Percentiles rank a stretch among this genome's conserved stretches.
Conservation (phyloP, 2,113 vertebrate genomes). For the Aegotheles bennettii region DNA sequence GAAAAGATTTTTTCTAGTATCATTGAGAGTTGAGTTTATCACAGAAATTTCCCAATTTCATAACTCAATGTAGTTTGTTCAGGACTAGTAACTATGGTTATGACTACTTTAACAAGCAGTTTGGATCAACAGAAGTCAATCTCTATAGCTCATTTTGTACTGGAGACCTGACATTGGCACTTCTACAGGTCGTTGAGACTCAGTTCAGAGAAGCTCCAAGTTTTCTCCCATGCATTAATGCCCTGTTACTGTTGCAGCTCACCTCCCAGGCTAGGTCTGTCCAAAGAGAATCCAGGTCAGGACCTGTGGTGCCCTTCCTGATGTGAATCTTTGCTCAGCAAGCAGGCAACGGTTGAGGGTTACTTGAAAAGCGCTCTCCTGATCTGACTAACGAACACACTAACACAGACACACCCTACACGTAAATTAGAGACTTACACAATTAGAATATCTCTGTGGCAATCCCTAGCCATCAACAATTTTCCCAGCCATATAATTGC, state of each 20-base stretch:
- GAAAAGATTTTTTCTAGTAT: background rate
- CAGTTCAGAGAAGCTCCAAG: background rate
- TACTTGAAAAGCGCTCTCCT: conserved; percentile 2
- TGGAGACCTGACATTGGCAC: background rate
- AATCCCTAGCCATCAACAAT: background rate
- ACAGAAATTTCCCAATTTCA: background rate
- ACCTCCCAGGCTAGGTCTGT: background rate
- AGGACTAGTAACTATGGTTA: background rate
- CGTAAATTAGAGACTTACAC: background rate
- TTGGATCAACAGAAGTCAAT: background rate
- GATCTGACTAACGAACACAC: background rate
- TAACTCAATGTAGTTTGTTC: background rate
- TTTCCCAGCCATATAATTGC: conserved; percentile 54
- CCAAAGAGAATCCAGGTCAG: background rate
- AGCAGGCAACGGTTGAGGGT: background rate
- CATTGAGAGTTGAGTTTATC: background rate
- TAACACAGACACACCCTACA: background rate
- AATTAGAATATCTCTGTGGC: conserved; percentile 40
- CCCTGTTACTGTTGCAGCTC: background rate
- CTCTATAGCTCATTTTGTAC: background rate
- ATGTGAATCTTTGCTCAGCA: background rate
- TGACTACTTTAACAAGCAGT: background rate
- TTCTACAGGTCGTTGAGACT: background rate
- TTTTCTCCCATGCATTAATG: background rate
- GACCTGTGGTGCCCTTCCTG: background rate